Conservation (phyloP, 2,888 invertebrate species). For the Imbricaverruca yamaguchii region DNA sequence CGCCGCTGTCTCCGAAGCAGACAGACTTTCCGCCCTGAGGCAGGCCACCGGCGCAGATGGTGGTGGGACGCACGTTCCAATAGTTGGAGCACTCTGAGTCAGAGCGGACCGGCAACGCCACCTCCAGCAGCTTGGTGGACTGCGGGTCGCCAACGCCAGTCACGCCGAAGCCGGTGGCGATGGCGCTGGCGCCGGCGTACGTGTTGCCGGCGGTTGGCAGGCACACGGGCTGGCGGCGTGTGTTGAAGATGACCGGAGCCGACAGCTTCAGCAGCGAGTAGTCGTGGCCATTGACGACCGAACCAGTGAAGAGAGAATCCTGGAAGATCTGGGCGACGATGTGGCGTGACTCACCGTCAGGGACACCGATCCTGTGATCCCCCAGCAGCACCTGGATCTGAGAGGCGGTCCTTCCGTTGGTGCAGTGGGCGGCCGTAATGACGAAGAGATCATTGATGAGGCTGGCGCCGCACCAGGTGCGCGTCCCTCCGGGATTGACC, state of each 20-base stretch:
- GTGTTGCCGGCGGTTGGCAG: neutral
- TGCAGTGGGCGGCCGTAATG: neutral
- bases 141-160: neutral
- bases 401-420: neutral
- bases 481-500: neutral
- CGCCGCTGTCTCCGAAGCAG: slow-evolving; percentile 13
- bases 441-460: neutral
- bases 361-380: neutral
- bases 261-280: neutral
- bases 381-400: neutral
- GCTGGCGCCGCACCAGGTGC: neutral
- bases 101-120: neutral
- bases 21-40: neutral
- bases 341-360: neutral
- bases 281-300: neutral
- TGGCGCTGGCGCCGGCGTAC: neutral
- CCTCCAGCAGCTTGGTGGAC: neutral
- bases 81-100: neutral
- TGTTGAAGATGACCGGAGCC: neutral
- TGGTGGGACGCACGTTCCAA: neutral
- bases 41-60: neutral
- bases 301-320: neutral
- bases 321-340: neutral
- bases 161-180: neutral
- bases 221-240: neutral